Evolutionary conservation across 2,888 invertebrate species (phyloP).

Genomic region (Eupithecia dodoneata): DNA sequence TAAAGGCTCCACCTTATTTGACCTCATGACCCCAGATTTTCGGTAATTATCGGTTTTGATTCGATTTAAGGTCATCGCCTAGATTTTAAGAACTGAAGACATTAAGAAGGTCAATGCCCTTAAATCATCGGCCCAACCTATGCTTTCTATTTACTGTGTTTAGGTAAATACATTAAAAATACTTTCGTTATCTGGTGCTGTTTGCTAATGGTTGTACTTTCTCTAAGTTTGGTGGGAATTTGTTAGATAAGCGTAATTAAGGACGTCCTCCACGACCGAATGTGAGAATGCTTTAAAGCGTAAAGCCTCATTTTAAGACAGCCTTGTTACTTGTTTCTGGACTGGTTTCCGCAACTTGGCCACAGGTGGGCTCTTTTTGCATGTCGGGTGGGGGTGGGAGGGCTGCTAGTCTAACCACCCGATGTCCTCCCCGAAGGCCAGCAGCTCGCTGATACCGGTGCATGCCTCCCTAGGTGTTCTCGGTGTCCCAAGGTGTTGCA

Average conservation of each 20-base stretch:
- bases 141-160: constrained; percentile 38
- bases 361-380: too few relatives aligned
- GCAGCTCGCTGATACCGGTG: too few relatives aligned
- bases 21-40: neutral
- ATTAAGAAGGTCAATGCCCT: constrained; percentile 33
- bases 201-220: constrained; percentile 20
- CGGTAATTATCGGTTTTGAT: neutral
- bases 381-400: too few relatives aligned
- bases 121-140: constrained; percentile 28
- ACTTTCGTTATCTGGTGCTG: constrained; percentile 25
- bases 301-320: neutral
- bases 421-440: too few relatives aligned
- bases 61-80: constrained; percentile 22
- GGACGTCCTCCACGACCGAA: neutral
- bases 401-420: too few relatives aligned
- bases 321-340: too few relatives aligned
- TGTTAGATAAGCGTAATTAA: neutral
- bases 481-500: too few relatives aligned
- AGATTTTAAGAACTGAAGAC: constrained; percentile 12
- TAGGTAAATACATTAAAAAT: constrained; percentile 36
- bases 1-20: neutral
- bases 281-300: neutral
- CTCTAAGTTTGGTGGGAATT: constrained; percentile 3
- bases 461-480: too few relatives aligned
- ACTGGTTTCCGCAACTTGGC: too few relatives aligned